Percentiles rank a stretch among this genome's conserved stretches.
These are phyloP conservation scores for Gobius niger DNA, from an alignment of 2,113 vertebrate species.

Conservation along the genomic window DNA sequence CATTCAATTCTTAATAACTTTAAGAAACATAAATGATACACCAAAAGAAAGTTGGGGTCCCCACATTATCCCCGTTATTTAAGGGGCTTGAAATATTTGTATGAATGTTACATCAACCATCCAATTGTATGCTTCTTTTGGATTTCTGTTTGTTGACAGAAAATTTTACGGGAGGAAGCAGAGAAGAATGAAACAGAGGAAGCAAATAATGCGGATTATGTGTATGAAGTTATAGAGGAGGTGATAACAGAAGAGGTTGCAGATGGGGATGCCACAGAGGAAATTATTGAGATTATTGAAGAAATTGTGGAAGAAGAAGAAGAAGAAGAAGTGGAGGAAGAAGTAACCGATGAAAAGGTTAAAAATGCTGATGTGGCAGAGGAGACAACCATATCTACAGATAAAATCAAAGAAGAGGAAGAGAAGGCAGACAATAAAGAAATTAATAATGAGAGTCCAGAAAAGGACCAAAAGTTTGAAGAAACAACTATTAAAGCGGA, in stretches of 20 bases:
- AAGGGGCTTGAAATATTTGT: no score
- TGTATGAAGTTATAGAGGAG: slow-evolving; percentile 65
- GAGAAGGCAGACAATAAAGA: slow-evolving; percentile 12
- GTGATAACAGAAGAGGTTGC: slow-evolving; percentile 50
- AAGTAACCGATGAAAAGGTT: neutral
- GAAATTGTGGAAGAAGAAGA: slow-evolving; percentile 63
- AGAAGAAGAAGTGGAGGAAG: slow-evolving; percentile 59
- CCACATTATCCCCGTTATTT: no score
- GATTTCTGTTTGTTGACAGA: slow-evolving; percentile 47
- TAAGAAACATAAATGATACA: no score
- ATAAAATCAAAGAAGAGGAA: slow-evolving; percentile 16
- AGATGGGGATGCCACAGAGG: slow-evolving; percentile 48
- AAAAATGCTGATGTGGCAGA: slow-evolving; percentile 14
- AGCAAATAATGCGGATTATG: slow-evolving; percentile 38
- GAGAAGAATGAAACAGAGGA: slow-evolving; percentile 65
- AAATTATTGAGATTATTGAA: slow-evolving; percentile 63
- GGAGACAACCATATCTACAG: neutral
- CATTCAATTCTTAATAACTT: no score
- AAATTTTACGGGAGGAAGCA: slow-evolving; percentile 53
- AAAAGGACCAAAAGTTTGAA: neutral
- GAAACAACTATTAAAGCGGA: neutral
- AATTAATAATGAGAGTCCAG: slow-evolving; percentile 1
- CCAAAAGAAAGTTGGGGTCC: no score
- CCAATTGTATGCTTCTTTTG: neutral
- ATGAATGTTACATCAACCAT: neutral